Evolutionary conservation across 2,888 invertebrate genomes (phyloP), one percentile per base, ranked within the genome.

Genomic region (Caenorhabditis zanzibari): DNA sequence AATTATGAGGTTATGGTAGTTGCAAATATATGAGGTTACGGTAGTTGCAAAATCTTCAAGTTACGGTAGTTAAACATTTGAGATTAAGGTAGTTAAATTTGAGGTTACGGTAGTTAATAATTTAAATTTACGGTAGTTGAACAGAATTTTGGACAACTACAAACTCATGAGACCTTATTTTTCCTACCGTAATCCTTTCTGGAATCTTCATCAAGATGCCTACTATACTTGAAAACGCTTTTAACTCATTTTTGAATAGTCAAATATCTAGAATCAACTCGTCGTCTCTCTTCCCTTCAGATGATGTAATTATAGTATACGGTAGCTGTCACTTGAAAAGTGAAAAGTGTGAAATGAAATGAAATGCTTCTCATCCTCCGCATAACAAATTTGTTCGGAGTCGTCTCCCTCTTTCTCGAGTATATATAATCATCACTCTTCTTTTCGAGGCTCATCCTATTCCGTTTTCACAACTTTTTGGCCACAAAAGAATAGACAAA

Each of bases 251-350:
- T 26, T 54, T 26, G 54, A 54, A 24, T 54, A 54, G 54, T 54
- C 54, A 54, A 38, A 59, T 59, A 59, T 59, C 41, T 26, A 44
- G 63, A 63, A 63, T 63, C 63, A 61, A 26, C 41, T n/a, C 32
- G 5, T n/a, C 44, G 16, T 63, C 41, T 32, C 22, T 35, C 12
- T 38, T n/a, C 32, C 49, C 16, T 22, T 32, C 3, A 28, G 4
- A 32, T 58, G 41, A 71, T 58, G 32, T 44, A 49, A 49, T 73
- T 61, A 73, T 52, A 38, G 73, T 35, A 52, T 73, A 72, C 72
- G 59, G 72, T 72, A 59, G 28, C 59, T 72, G 59, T 58, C 44
- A 59, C 72, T 72, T 59, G 59, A 71, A 54, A 58, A 56, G 56
- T 58, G 71, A 49, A 49, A 54, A 24, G 24, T 54, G 24, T 26